phyloP scores from a whole-genome alignment of 2,113 vertebrate species.

The Colistium nudipinnis region DNA sequence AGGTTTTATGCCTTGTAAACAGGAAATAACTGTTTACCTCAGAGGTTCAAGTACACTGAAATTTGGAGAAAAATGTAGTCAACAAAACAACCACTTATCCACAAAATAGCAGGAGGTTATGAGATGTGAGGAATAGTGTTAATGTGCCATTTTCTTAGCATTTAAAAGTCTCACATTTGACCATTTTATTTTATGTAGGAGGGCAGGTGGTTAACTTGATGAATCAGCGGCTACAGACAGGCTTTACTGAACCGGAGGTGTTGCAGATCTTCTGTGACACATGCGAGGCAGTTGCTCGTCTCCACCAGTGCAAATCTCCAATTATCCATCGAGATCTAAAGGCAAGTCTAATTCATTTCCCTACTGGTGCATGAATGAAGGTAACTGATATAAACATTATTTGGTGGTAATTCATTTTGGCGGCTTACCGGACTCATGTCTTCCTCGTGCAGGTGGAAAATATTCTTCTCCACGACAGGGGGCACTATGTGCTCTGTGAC shows the following conservation, averaged over 20 bases:
- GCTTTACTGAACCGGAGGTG: slow-evolving; percentile 94
- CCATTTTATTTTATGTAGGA: slow-evolving; percentile 74
- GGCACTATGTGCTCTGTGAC: slow-evolving; percentile 98
- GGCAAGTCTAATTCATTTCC: slow-evolving; percentile 72
- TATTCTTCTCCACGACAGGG: slow-evolving; percentile 95
- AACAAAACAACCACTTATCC: background rate
- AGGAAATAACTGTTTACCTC: background rate
- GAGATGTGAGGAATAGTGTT: background rate
- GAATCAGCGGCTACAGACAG: slow-evolving; percentile 95
- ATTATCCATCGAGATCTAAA: slow-evolving; percentile 96
- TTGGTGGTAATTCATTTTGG: background rate
- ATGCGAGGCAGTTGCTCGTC: slow-evolving; percentile 91
- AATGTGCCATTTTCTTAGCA: background rate
- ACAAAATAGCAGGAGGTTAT: background rate
- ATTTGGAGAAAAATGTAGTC: background rate
- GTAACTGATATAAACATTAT: background rate
- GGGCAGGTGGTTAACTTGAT: slow-evolving; percentile 98
- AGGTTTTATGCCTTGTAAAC: background rate
- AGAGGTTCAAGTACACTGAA: background rate
- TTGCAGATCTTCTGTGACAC: slow-evolving; percentile 98
- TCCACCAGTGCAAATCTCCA: slow-evolving; percentile 95
- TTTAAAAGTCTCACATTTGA: background rate
- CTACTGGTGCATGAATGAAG: background rate
- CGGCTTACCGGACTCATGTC: slow-evolving; percentile 14
- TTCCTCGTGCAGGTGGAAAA: slow-evolving; percentile 90